Evolutionary conservation across 1,140 invertebrate genomes (phyloP).

Genomic region (Drosophila obscura): DNA sequence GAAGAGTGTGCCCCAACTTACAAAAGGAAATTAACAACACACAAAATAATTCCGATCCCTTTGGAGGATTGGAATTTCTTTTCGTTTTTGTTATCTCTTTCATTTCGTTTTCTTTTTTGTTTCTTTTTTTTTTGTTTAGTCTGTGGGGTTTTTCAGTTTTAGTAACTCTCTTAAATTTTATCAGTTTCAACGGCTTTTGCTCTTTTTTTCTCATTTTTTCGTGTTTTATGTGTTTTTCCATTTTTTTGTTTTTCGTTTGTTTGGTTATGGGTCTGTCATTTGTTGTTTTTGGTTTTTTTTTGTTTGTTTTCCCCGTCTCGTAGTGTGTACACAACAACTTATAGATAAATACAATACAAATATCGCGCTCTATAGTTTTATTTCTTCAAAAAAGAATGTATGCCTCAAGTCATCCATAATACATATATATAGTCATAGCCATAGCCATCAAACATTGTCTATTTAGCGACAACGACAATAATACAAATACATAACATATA

Average conservation of each 20-base stretch:
- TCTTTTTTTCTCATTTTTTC: conserved; percentile 55
- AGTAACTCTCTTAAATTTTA: conserved; percentile 69
- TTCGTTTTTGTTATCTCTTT: conserved; percentile 20
- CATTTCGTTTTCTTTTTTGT: conserved; percentile 22
- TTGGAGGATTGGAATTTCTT: not conserved
- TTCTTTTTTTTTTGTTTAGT: conserved; percentile 21
- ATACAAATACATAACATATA: conserved; percentile 77
- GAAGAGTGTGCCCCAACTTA: conserved; percentile 29
- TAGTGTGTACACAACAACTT: conserved; percentile 71
- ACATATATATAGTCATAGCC: conserved; percentile 63
- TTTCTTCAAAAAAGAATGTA: conserved; percentile 80
- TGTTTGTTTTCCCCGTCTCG: conserved; percentile 38
- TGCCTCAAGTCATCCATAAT: conserved; percentile 81
- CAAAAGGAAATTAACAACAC: conserved; percentile 7
- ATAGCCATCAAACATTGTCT: conserved; percentile 49
- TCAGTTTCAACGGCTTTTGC: conserved; percentile 72
- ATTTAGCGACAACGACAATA: conserved; percentile 62
- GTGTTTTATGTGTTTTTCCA: too few relatives aligned
- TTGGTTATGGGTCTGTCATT: conserved; percentile 31
- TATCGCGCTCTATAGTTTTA: conserved; percentile 76
- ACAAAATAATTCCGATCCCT: conserved; percentile 1
- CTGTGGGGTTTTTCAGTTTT: conserved; percentile 43
- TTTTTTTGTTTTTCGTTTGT: conserved; percentile 43
- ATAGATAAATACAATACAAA: conserved; percentile 81
- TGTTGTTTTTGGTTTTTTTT: conserved; percentile 27